phyloP scores from a whole-genome alignment of 1,140 invertebrate genomes.

The Aporrectodea caliginosa region DNA sequence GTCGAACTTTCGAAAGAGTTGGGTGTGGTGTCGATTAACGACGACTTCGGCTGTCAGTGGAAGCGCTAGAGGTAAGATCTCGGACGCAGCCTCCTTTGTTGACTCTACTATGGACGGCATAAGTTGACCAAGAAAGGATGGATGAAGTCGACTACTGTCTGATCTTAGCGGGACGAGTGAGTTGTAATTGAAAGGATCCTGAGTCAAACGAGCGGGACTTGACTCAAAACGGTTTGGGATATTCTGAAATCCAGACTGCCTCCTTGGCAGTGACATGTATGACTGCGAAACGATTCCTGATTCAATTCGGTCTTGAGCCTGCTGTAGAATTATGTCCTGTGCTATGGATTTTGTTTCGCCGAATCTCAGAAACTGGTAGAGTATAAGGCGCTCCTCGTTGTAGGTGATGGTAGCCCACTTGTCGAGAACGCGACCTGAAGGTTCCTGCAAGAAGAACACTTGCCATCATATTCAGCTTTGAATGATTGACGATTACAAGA shows the following conservation, averaged over 20 bases:
- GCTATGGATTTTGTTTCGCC: constrained; percentile 10
- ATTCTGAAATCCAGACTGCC: not conserved
- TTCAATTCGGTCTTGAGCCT: not conserved
- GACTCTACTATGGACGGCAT: not conserved
- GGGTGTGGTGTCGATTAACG: not conserved
- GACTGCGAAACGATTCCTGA: not conserved
- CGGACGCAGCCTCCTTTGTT: not conserved
- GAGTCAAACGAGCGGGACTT: not conserved
- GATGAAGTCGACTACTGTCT: not conserved
- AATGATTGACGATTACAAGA: too few relatives aligned
- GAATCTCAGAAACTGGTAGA: constrained; percentile 20
- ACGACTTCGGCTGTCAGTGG: not conserved
- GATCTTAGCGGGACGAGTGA: not conserved
- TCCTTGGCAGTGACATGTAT: not conserved
- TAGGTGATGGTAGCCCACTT: constrained; percentile 9
- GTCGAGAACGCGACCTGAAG: not conserved
- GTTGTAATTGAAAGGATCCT: not conserved
- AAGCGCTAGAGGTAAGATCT: too few relatives aligned
- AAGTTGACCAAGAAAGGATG: not conserved
- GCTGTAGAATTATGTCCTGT: constrained; percentile 70
- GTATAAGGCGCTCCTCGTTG: constrained; percentile 10
- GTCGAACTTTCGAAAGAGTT: not conserved
- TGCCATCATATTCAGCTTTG: too few relatives aligned
- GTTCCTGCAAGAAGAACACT: constrained; percentile 5
- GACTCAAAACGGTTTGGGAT: not conserved